Conservation (phyloP, 1,140 invertebrate species). For the Planococcus citri region DNA sequence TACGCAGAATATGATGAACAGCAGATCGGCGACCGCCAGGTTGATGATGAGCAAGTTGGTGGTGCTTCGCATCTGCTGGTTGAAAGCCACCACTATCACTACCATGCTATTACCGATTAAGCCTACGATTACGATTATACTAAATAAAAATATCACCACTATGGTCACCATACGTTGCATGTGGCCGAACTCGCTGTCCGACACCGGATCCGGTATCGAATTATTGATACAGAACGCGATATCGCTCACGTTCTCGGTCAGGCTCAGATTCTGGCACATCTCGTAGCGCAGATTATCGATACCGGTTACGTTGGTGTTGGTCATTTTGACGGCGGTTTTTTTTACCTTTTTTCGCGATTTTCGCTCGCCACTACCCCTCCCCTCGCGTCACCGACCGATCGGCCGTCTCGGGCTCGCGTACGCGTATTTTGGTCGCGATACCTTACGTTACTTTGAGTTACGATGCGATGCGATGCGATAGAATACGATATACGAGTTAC, state of each 20-base stretch:
- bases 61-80: conserved; percentile 82
- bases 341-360: too few species aligned
- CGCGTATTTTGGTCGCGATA: too few species aligned
- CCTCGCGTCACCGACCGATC: too few species aligned
- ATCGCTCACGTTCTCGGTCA: not conserved
- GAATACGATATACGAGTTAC: too few species aligned
- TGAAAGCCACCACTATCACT: conserved; percentile 59
- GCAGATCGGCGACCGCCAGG: conserved; percentile 74
- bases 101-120: conserved; percentile 74
- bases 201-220: not conserved
- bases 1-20: conserved; percentile 92
- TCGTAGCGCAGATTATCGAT: not conserved
- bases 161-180: conserved; percentile 49
- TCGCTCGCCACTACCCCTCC: too few species aligned
- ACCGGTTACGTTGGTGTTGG: not conserved
- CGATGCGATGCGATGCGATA: too few species aligned
- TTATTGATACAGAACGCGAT: not conserved
- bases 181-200: conserved; percentile 6
- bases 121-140: conserved; percentile 73
- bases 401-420: too few species aligned
- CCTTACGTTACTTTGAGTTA: too few species aligned
- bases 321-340: not conserved
- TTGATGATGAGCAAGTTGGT: conserved; percentile 87
- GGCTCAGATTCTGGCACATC: not conserved
- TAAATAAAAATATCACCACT: conserved; percentile 76